Evolutionary conservation across 2,797 vertebrate genomes (phyloP).

Genomic region (Gymnocypris eckloni): DNA sequence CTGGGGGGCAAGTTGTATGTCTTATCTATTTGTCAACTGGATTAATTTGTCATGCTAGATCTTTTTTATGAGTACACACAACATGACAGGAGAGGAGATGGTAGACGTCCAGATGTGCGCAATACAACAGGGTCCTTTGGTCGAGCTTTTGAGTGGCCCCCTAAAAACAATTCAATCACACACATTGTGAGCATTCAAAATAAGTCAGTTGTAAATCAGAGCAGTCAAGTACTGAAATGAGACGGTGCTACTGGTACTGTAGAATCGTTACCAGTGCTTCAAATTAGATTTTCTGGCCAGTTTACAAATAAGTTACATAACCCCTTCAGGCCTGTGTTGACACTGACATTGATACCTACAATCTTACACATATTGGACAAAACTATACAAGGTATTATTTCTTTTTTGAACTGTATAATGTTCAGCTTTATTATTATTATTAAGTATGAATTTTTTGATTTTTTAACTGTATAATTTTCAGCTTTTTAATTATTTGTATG

Average conservation of each 20-base stretch:
- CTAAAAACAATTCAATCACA: background rate
- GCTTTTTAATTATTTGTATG: no score
- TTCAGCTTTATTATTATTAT: background rate
- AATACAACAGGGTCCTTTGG: constrained; percentile 34
- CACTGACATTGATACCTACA: no score
- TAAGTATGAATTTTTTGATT: no score
- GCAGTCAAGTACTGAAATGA: background rate
- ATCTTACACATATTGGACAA: no score
- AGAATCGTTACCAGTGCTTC: background rate
- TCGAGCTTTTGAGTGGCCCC: background rate
- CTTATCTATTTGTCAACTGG: constrained; percentile 29
- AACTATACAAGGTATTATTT: no score
- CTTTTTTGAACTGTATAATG: no score
- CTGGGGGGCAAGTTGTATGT: constrained; percentile 28
- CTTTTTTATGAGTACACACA: constrained; percentile 38
- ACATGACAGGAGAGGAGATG: constrained; percentile 53
- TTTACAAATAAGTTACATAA: background rate
- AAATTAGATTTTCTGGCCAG: background rate
- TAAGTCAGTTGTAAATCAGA: background rate
- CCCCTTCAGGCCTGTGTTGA: background rate
- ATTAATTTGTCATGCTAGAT: constrained; percentile 45
- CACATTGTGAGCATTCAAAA: background rate
- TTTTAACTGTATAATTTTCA: no score
- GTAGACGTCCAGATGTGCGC: constrained; percentile 50
- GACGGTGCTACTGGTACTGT: background rate